Percentiles rank a stretch among this genome's conserved stretches.
Evolutionary conservation across 2,797 vertebrate genomes (phyloP).

Genomic region (Gymnoscopelus microlampas): DNA sequence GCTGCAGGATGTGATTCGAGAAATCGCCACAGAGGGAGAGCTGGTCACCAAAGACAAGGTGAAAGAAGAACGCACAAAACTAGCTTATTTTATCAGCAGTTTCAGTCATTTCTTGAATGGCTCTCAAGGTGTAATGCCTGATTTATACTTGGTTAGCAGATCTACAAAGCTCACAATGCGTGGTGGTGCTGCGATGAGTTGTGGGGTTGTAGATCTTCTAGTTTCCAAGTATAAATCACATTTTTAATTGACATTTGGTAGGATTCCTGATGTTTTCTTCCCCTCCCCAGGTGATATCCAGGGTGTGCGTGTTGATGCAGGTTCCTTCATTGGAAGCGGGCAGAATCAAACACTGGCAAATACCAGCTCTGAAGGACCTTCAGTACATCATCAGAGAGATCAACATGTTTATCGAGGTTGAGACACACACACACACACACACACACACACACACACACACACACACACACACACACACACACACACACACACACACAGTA

Average conservation of each 20-base stretch:
- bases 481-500: neutral
- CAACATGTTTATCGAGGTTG: conserved; percentile 81
- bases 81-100: neutral
- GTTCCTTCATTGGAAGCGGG: conserved; percentile 53
- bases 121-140: no score
- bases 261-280: neutral
- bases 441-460: neutral
- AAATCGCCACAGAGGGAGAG: conserved; percentile 77
- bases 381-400: conserved; percentile 75
- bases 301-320: conserved; percentile 69
- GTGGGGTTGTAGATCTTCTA: no score
- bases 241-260: neutral
- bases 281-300: conserved; percentile 69
- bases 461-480: neutral
- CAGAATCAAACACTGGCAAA: conserved; percentile 43
- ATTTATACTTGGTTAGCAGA: neutral
- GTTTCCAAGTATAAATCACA: no score
- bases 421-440: neutral
- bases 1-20: conserved; percentile 72
- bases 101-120: neutral
- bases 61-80: neutral
- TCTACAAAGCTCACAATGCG: no score
- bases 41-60: conserved; percentile 80
- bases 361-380: conserved; percentile 75
- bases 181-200: no score